Conservation (phyloP, 2,888 invertebrate genomes). For the Meteorus colon region DNA sequence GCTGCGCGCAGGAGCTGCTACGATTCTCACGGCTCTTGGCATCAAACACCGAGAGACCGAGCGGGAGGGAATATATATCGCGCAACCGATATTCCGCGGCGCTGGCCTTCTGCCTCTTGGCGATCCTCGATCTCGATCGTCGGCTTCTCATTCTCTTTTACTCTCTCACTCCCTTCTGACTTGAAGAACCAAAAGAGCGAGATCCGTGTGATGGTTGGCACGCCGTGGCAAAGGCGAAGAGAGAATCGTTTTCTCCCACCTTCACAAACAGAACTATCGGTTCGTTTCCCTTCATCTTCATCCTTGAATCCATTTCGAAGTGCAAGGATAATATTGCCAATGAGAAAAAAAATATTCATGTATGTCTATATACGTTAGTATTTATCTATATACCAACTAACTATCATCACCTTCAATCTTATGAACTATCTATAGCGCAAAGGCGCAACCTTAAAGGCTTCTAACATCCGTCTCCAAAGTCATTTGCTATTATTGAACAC, state of each 20-base stretch:
- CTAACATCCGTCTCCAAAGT: conserved; percentile 24
- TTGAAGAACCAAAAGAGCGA: conserved; percentile 18
- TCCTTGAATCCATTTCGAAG: conserved; percentile 41
- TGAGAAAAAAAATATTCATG: not conserved
- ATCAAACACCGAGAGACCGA: conserved; percentile 2
- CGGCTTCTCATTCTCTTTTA: conserved; percentile 34
- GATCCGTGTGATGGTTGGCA: conserved; percentile 42
- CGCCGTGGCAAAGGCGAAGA: conserved; percentile 7
- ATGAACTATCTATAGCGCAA: not conserved
- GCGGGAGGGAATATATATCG: conserved; percentile 34
- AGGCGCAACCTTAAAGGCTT: conserved; percentile 9
- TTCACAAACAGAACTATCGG: conserved; percentile 25
- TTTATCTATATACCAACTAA: conserved; percentile 2
- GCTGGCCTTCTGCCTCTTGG: conserved; percentile 55
- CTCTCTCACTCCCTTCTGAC: not conserved
- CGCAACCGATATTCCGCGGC: conserved; percentile 36
- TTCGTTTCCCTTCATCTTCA: conserved; percentile 30
- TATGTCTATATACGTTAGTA: not conserved
- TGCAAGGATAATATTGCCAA: conserved; percentile 30
- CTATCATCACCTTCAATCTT: conserved; percentile 19
- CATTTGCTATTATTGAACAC: conserved; percentile 33
- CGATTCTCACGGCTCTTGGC: conserved; percentile 62
- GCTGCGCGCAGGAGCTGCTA: conserved; percentile 50
- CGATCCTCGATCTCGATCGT: conserved; percentile 61
- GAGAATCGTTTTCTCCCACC: conserved; percentile 9